These are phyloP conservation scores for Piaya cayana DNA, from an alignment of 2,113 vertebrate species.

Conservation along the genomic window DNA sequence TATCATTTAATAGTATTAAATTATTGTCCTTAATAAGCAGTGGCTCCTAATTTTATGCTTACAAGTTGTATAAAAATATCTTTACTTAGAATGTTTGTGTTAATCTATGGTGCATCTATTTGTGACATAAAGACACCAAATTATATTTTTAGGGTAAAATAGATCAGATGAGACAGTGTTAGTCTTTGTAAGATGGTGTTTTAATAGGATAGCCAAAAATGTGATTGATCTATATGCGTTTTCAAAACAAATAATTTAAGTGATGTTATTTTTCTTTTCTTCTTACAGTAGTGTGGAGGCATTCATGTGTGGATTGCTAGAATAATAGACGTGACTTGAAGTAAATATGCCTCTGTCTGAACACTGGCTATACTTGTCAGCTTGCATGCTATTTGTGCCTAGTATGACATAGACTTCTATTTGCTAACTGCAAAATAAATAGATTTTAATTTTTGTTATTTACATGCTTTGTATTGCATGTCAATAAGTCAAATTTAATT, in stretches of 20 bases:
- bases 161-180: not conserved
- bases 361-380: not conserved
- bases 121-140: not conserved
- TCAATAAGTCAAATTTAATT: not conserved
- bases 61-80: not conserved
- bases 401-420: not conserved
- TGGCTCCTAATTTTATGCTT: not conserved
- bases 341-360: conserved; percentile 5
- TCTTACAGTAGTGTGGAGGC: not conserved
- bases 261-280: not conserved
- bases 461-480: not conserved
- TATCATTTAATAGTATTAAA: not conserved
- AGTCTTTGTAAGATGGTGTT: not conserved
- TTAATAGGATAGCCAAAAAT: not conserved
- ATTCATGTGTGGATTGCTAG: not conserved
- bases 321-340: conserved; percentile 16
- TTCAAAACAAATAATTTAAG: not conserved
- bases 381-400: not conserved
- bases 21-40: not conserved
- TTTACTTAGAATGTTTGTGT: not conserved
- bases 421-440: not conserved
- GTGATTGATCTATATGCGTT: not conserved
- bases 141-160: not conserved
- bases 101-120: not conserved
- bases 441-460: conserved; percentile 19